Evolutionary conservation across 1,140 invertebrate species (phyloP), one percentile per base, ranked within the genome.

Genomic region (Nixonia krombeini): DNA sequence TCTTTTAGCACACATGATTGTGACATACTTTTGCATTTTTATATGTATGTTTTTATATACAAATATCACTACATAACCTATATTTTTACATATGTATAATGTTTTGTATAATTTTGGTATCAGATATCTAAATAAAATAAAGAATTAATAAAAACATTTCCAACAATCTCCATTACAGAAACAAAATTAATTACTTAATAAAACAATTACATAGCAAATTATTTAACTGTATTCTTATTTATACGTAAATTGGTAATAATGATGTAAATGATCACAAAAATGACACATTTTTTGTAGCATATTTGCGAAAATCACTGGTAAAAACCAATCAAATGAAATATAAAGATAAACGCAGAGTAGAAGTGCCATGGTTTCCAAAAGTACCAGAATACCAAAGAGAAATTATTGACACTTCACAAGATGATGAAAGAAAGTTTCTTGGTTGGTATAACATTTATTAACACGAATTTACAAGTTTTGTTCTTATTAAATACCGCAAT

Each of bases 321-420:
- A 5, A 4, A 4, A n/a, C 9, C 4, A 33, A 33, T 3, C 31
- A 8, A n/a, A 7, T n/a, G 5, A 12, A 33, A 33, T 33, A 7
- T 12, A 33, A n/a, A n/a, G 10, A 44, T 2, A 55, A 41, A n/a
- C 13, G 53, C 1, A 33, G 56, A 13, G 40, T 46, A 0, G 65
- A 68, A 26, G 38, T 75, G 10, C 74, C 76, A 47, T 84, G 80
- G 80, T 61, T 76, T 21, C 49, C 52, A 31, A 53, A 70, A 13
- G 9, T 10, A 9, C 59, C 59, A 13, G 15, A 40, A 5, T 46
- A 64, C 40, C 70, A 80, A 70, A 49, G 25, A 10, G 66, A 72
- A 61, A 28, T 82, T 12, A 28, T 40, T 4, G 61, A 81, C 13
- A 10, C 57, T 17, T 69, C 76, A 0, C 31, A 73, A 47, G 55